These are phyloP conservation scores for Apolygus lucorum DNA, from an alignment of 1,140 invertebrate genomes.

Conservation along the genomic window DNA sequence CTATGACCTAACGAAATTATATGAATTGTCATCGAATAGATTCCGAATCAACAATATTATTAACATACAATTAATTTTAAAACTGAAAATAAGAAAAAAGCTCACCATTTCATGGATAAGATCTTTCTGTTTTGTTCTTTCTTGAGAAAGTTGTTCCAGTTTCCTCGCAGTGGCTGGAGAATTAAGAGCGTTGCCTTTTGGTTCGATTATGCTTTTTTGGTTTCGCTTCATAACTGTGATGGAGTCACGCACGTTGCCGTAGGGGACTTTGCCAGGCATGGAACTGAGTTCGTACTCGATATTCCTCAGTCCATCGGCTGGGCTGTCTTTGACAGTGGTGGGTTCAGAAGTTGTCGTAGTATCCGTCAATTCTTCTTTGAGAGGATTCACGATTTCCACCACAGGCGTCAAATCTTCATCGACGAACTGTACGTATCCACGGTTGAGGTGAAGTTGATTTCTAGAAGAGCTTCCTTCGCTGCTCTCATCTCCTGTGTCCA, in stretches of 20 bases:
- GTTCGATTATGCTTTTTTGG: constrained; percentile 15
- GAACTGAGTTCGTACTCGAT: not conserved
- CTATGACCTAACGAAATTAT: no score
- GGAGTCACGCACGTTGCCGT: constrained; percentile 59
- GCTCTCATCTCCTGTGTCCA: constrained; percentile 54
- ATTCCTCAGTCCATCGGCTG: constrained; percentile 20
- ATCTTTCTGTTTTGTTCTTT: constrained; percentile 58
- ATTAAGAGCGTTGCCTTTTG: constrained; percentile 18
- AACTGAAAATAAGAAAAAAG: not conserved
- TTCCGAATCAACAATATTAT: no score
- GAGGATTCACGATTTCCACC: constrained; percentile 25
- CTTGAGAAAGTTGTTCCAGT: constrained; percentile 55
- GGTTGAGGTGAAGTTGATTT: constrained; percentile 47
- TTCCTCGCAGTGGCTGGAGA: constrained; percentile 45
- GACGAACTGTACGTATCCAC: constrained; percentile 60
- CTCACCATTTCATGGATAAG: constrained; percentile 63
- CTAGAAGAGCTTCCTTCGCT: constrained; percentile 36
- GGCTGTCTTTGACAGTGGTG: constrained; percentile 34
- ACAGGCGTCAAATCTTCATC: constrained; percentile 32
- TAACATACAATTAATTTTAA: no score
- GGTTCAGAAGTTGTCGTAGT: constrained; percentile 36
- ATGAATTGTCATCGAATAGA: no score
- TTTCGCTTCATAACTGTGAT: constrained; percentile 52
- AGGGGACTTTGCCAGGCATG: constrained; percentile 42
- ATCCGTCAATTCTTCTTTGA: constrained; percentile 34